Evolutionary conservation across 2,888 invertebrate species (phyloP), one percentile per base, ranked within the genome.

Genomic region (Latheticus oryzae): DNA sequence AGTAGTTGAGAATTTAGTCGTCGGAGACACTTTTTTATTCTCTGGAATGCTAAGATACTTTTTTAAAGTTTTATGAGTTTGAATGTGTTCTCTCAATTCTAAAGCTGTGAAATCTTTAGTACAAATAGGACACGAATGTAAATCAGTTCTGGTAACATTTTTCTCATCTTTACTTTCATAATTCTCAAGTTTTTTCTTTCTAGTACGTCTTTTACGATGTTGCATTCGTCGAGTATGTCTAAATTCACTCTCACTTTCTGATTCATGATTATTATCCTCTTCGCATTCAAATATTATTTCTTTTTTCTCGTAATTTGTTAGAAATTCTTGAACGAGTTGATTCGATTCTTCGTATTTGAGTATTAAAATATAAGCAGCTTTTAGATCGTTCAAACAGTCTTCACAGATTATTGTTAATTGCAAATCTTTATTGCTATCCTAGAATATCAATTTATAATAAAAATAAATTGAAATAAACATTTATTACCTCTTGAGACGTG

Each of bases 111-210:
- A 65, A 61, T 70, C 68, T 58, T 64, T 63, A 2, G 66, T 68
- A 40, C 73, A 73, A 28, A 73, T 66, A 9, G 73, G 73, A 47
- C 73, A 73, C 16, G 67, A 67, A 47, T 72, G 68, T 12, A 64
- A 40, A 5, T 35, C 5, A 3, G 23, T 15, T 37, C 60, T 48
- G 5, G 35, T 15, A n/a, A 21, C n/a, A 5, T 19, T 28, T 42
- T 12, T n/a, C 8, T n/a, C 21, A 7, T 26, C 11, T 26, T 30
- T 11, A 15, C 12, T 28, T 15, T 23, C 21, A 7, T 23, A 8
- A 26, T 5, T 21, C 5, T 9, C 17, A 1, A 5, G 11, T 13
- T 33, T 17, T 23, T 28, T 23, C 26, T 48, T 48, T 0, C 40
- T 23, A n/a, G 4, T 21, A 3, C 43, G 28, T 19, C 32, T 55